Evolutionary conservation across 2,888 invertebrate genomes (phyloP), one percentile per base, ranked within the genome.

Genomic region (Xylota segnis): DNA sequence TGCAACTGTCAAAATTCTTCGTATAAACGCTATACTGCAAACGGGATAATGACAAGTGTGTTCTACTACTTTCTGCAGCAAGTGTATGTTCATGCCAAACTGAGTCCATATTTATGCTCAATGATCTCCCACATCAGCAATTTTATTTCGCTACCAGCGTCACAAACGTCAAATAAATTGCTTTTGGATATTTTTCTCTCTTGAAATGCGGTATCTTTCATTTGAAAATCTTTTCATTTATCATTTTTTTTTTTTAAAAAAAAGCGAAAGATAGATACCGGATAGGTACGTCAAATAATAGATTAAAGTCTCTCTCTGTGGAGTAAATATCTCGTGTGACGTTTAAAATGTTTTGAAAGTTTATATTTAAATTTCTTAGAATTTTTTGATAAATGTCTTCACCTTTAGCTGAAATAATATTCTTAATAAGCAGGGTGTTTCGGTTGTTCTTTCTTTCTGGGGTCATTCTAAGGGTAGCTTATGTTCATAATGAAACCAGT

Each of bases 341-440:
- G 56, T 34, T 34, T 16, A 23, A 56, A 56, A 34, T 14, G 10
- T 16, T 56, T 34, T 34, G 0, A 56, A 34, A 34, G 14, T 1
- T 34, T 4, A 34, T 10, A 34, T 10, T 9, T 56, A 4, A 34
- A 56, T 16, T 56, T 32, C 56, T 0, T 4, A 56, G 56, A 34
- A 34, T 34, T 56, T 56, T 16, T 56, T 56, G 16, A 56, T 56
- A 32, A 56, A 56, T 32, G 52, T 52, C n/a, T 52, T 52, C 23
- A 52, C 52, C 50, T 50, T 23, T 50, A 18, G 47, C 0, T 10
- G 10, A 47, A 47, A 18, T 47, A 18, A 9, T 47, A n/a, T n/a
- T n/a, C n/a, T n/a, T n/a, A n/a, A n/a, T n/a, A 27, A 23, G 27
- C 52, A 52, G 52, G 52, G 10, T 50, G 50, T 23, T 50, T 23